A percentile compares a stretch with the other conserved stretches of the same genome.
Conservation (phyloP, 2,113 vertebrate genomes). For the Toxotes jaculatrix region DNA sequence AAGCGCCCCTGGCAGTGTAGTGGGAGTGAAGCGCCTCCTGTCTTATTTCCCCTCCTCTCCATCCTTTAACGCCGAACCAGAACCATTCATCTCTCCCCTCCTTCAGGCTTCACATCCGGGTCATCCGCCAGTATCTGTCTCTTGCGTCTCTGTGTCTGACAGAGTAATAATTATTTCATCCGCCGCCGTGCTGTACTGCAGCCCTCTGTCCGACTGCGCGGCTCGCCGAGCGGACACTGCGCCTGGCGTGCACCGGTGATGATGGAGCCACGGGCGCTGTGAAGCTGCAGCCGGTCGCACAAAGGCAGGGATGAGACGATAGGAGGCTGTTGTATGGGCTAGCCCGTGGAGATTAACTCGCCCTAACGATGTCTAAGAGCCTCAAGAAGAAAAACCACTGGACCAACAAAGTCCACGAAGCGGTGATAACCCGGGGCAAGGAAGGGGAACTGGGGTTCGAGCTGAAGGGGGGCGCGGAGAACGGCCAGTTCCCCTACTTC, state of each 20-base stretch:
- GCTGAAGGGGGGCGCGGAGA: conserved; percentile 95
- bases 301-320: conserved; percentile 77
- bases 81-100: conserved; percentile 84
- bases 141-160: conserved; percentile 74
- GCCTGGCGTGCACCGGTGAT: conserved; percentile 68
- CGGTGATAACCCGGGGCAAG: conserved; percentile 90
- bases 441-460: conserved; percentile 98
- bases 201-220: conserved; percentile 71
- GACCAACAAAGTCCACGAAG: conserved; percentile 99
- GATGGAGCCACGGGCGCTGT: conserved; percentile 73
- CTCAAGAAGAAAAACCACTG: conserved; percentile 99
- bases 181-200: conserved; percentile 77
- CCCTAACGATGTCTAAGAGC: conserved; percentile 97
- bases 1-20: conserved; percentile 71
- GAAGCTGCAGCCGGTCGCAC: conserved; percentile 71
- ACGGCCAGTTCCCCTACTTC: conserved; percentile 96
- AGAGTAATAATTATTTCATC: conserved; percentile 65
- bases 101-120: conserved; percentile 88
- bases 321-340: conserved; percentile 74
- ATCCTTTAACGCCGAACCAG: conserved; percentile 78
- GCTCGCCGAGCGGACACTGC: conserved; percentile 77
- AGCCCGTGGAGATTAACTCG: conserved; percentile 74
- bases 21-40: conserved; percentile 73
- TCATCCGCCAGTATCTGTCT: conserved; percentile 81
- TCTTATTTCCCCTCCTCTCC: conserved; percentile 75